These are phyloP conservation scores for Pitta sordida DNA, from an alignment of 2,113 vertebrate genomes.

Conservation along the genomic window DNA sequence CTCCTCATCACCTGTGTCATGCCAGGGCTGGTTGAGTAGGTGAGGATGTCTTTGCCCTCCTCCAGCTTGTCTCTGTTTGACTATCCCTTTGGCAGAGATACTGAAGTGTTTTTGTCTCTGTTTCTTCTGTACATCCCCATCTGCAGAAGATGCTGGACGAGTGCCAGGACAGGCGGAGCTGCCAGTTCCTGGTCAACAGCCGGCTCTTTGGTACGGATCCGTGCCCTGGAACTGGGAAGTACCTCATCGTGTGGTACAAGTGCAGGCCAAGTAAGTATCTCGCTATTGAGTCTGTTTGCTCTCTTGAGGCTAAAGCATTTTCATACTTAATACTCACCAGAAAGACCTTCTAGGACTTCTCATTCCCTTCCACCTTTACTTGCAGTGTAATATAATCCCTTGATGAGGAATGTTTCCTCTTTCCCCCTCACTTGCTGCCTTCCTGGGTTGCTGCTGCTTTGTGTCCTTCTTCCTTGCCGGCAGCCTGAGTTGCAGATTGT, in stretches of 20 bases:
- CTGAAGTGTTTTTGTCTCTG: slow-evolving; percentile 30
- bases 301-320: background rate
- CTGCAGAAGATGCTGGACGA: slow-evolving; percentile 89
- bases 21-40: fast-evolving
- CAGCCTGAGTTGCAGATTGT: background rate
- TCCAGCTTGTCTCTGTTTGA: background rate
- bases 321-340: background rate
- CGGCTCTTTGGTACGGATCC: slow-evolving; percentile 84
- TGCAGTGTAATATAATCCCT: background rate
- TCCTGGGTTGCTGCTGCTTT: background rate
- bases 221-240: slow-evolving; percentile 83
- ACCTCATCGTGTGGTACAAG: slow-evolving; percentile 89
- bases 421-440: background rate
- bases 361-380: background rate
- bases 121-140: background rate
- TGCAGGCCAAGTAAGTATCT: slow-evolving; percentile 87
- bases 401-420: fast-evolving
- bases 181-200: slow-evolving; percentile 87
- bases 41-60: background rate
- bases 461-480: background rate
- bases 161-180: slow-evolving; percentile 88
- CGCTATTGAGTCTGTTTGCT: background rate
- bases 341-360: background rate
- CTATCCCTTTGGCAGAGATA: background rate
- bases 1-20: background rate